Base-by-base conservation (phyloP, 2,888 invertebrate species). In the Scelioninae gen. 2 region DNA sequence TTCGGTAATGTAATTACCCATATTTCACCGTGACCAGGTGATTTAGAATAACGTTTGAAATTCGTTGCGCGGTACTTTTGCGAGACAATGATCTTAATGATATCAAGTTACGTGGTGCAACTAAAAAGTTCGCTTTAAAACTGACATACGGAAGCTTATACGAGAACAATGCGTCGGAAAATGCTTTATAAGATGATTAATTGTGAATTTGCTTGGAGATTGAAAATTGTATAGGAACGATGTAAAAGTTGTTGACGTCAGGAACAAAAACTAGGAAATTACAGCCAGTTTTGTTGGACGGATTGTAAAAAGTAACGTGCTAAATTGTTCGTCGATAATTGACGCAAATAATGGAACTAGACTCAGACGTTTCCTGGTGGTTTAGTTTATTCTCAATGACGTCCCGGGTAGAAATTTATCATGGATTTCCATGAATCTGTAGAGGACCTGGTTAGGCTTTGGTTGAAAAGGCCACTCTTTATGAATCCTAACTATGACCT, bases 11-110 rank as follows among this genome's bases (percentile, higher is more conserved):
- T 68, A 68, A 60, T 68, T 60, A 68, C 60, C 68, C 53, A 53
- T 68, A 60, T 60, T 53, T 68, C 43, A 58, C 43, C 28, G 33
- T 19, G 46, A 0, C n/a, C 31, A 31, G 28, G 45, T 68, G 58
- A 68, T 68, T 68, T 68, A 68, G 53, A 53, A 28, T 16, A 45
- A 45, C 28, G 48, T 46, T 53, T 37, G 53, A 68, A 68, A 60
- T 60, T 53, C 41, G 60, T 53, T 60, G 52, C 60, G 60, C 35
- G 28, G 58, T 67, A 58, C 50, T 58, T 67, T 41, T 50, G 50
- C 58, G 43, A 58, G 67, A 67, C 57, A 67, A 67, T 67, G 58
- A 67, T 67, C 67, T 58, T 67, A 67, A 67, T 67, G 67, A 67
- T 58, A 67, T 58, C 58, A 41, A 58, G 67, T 67, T 58, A 58